Evolutionary conservation across 2,797 vertebrate species (phyloP).

Genomic region (Crocodylus rhombifer): DNA sequence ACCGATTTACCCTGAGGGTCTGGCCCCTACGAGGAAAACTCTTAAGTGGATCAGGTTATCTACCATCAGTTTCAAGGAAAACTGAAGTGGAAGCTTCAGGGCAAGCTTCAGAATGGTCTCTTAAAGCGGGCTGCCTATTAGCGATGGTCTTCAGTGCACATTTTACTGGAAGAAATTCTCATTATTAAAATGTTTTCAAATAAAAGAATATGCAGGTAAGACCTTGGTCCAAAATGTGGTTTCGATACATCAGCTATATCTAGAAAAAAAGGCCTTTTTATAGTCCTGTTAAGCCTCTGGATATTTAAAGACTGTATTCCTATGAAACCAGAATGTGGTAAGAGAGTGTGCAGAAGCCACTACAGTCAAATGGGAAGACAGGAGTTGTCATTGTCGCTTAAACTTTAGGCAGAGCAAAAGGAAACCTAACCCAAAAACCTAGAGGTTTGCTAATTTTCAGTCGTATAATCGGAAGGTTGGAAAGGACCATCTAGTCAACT

Average conservation of each 20-base stretch:
- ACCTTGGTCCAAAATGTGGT: too few relatives aligned
- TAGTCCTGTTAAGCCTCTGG: not conserved
- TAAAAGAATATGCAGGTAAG: not conserved
- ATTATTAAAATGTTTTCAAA: not conserved
- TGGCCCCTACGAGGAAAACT: not conserved
- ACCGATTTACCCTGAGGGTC: not conserved
- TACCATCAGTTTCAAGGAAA: not conserved
- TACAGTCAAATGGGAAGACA: not conserved
- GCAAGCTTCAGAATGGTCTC: not conserved
- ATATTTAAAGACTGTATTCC: not conserved
- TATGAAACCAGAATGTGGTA: not conserved
- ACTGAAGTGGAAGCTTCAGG: not conserved
- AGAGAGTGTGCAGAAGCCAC: not conserved
- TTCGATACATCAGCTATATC: not conserved
- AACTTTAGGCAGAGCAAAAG: not conserved
- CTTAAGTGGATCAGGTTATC: not conserved
- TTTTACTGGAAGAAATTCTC: not conserved
- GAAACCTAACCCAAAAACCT: not conserved
- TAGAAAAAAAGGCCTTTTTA: not conserved
- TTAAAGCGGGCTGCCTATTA: not conserved
- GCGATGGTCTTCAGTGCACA: not conserved
- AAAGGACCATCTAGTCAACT: too few relatives aligned
- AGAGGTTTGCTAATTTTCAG: not conserved
- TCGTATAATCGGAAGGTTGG: too few relatives aligned
- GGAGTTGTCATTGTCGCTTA: not conserved